Evolutionary conservation across 2,888 invertebrate species (phyloP), one percentile per base, ranked within the genome.

Genomic region (Malthinus seriepunctatus): DNA sequence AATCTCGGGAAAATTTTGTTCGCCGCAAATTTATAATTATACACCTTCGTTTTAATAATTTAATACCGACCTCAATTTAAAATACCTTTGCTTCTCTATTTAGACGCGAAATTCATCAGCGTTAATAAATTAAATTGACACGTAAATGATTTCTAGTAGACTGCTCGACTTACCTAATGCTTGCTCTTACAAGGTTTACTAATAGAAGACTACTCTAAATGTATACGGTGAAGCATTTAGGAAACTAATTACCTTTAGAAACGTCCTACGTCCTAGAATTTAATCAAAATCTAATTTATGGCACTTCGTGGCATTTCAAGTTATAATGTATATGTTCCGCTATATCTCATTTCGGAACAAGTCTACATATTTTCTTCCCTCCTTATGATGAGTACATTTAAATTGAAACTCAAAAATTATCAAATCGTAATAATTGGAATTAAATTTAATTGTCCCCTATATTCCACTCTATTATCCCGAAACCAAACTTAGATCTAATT

Each of bases 51-150:
- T 23, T 23, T 23, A 23, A 23, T 23, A 23, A 23, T 23, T 23
- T 23, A 23, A 23, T 23, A 23, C 23, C 23, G 23, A 23, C 11
- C 7, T 46, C n/a, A 46, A 32, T 46, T 32, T 35, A 51, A 48
- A 52, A 51, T 35, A 39, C 57, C 63, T 57, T 63, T 63, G 58
- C 33, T 42, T 55, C 37, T 56, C 63, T 64, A 63, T 66, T 66
- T 60, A 66, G 62, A 51, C 58, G 58, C 52, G 58, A 65, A 68
- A 67, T 66, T 66, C 67, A 64, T 67, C 64, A 63, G 48, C 56
- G 38, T 54, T 68, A 67, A 42, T 42, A 42, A 42, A 68, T 68
- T 65, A 65, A 56, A 67, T 68, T 65, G 65, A 62, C 62, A 61
- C 62, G 53, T 66, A 64, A 64, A 64, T 67, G 63, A 67, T 64